Base-by-base conservation (phyloP, 2,888 invertebrate species). In the Lasioglossum vierecki region DNA sequence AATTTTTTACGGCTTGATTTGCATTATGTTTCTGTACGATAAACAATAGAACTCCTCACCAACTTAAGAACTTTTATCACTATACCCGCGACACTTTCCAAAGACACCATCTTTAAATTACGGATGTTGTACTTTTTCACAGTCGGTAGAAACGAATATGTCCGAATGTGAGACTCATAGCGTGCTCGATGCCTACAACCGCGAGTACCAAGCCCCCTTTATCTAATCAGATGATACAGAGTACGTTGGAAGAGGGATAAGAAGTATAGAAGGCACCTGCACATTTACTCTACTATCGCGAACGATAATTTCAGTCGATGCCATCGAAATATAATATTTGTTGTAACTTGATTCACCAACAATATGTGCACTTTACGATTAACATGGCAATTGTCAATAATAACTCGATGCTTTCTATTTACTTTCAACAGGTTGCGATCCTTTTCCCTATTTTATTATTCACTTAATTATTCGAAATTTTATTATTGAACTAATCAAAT, bases 41-140 rank as follows among this genome's bases (percentile, higher is more conserved):
- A 80, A 76, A 22, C 3, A 49, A 18, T 70, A 22, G 60, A 57
- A 66, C 70, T 94, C 96, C 97, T 97, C 96, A 98, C 98, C 96
- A 98, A 95, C 96, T 98, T 98, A 82, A 98, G 95, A 83, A 97
- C 95, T 96, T 98, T 98, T 93, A 98, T 96, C 95, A 97, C 97
- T 85, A 98, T 97, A 82, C 97, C 97, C 88, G 97, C 98, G 91
- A 98, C 97, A 72, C 97, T 98, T 94, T 97, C 97, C 84, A 98
- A 96, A 88, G 97, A 97, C 94, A 97, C 97, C 98, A 98, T 98
- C 95, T 95, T 97, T 90, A 80, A 44, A 18, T 26, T 41, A 30
- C 49, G 30, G 22, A 41, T 26, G 63, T 39, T 57, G 57, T 46
- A 77, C 73, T 85, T 77, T 66, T 66, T 71, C 82, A 81, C 82